Base-by-base conservation (phyloP, 2,888 invertebrate genomes). In the Phengaris arion region DNA sequence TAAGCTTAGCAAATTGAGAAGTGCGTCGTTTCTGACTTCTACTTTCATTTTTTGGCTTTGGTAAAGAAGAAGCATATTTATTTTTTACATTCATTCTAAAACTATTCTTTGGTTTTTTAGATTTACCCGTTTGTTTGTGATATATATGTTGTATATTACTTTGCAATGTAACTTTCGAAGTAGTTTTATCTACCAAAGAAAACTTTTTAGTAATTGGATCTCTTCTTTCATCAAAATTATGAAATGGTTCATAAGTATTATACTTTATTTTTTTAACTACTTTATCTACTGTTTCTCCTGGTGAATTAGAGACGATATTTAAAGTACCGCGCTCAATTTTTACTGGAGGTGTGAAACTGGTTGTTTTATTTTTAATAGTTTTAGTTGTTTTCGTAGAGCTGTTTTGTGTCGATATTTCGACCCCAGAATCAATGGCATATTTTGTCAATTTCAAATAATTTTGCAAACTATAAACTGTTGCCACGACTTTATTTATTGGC, bases 191-290 rank as follows among this genome's bases (percentile, higher is more conserved):
- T 69, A 57, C 79, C 76, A 64, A 45, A 6, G 35, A 64, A 13
- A 35, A 2, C 2, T 12, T 64, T 64, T 64, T 22, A 12, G 64
- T 45, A 2, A 64, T 35, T 45, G 64, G 64, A 64, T 64, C 35
- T 45, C 64, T 64, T 12, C 35, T 45, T 7, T 35, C 13, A 64
- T 15, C 9, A 45, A 35, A 10, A 48, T 76, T 77, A 55, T 80
- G 77, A 1, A 59, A 78, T 8, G 81, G 78, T 75, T 77, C 77
- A 64, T 80, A 81, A 48, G 81, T 81, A 22, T 81, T 81, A 68
- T 81, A 81, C 73, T 78, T 79, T 13, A 81, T 78, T 51, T 70
- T 77, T 75, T 77, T 81, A 10, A 45, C 46, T 54, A 76, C 79
- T 55, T 74, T 76, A 8, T 15, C 52, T 15, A 12, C 64, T 22